phyloP scores from a whole-genome alignment of 2,797 vertebrate genomes.

The Sparus aurata region DNA sequence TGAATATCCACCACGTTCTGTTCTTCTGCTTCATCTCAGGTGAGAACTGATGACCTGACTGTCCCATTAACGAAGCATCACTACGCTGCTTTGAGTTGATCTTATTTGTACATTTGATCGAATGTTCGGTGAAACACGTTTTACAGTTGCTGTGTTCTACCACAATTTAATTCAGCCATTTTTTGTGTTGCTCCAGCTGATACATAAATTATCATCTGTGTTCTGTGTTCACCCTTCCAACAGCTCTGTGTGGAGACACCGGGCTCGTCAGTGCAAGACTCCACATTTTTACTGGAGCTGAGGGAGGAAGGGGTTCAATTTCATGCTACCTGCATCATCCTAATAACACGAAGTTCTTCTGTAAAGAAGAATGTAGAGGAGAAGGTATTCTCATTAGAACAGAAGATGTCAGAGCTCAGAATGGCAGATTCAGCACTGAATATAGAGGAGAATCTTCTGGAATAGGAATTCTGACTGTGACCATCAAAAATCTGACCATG shows the following conservation, averaged over 20 bases:
- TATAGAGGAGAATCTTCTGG: no score
- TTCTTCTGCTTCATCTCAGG: no score
- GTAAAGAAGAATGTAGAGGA: neutral
- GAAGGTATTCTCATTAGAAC: neutral
- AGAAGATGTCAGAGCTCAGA: accelerated
- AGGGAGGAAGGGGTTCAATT: accelerated
- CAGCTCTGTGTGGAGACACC: constrained; percentile 16
- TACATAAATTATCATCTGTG: neutral
- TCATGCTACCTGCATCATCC: accelerated
- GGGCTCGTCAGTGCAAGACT: neutral
- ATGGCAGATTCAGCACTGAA: neutral
- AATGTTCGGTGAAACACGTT: no score
- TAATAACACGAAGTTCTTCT: accelerated
- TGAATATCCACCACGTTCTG: no score
- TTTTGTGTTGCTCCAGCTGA: no score
- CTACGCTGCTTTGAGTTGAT: no score
- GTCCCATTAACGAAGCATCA: no score
- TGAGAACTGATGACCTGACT: no score
- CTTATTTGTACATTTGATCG: no score
- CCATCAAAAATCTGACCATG: constrained; percentile 11
- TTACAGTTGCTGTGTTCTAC: no score
- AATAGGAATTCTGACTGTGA: neutral
- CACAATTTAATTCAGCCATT: no score
- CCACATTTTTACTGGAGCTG: accelerated
- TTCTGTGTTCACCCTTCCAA: neutral